A percentile compares a stretch with the other conserved stretches of the same genome.
Conservation (phyloP, 1,140 invertebrate genomes). For the fruit fly (Drosophila melanogaster) region DNA sequence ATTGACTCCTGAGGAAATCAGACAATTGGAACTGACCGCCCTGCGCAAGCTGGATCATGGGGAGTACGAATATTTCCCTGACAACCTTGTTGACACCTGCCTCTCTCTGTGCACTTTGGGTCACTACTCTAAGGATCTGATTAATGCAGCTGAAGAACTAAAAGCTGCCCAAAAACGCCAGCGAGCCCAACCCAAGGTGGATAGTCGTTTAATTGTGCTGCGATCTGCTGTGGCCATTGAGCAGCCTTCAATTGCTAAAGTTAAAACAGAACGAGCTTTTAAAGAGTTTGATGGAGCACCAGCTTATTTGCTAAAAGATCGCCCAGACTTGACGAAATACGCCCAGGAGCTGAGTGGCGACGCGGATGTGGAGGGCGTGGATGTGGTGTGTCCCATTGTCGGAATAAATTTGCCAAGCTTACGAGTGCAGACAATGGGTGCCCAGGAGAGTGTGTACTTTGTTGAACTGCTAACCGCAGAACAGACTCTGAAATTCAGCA, state of each 20-base stretch:
- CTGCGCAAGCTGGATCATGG: slow-evolving; percentile 60
- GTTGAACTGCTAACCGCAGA: slow-evolving; percentile 60
- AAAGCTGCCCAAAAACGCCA: slow-evolving; percentile 49
- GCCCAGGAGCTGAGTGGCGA: slow-evolving; percentile 43
- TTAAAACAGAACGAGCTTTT: slow-evolving; percentile 42
- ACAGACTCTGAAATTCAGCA: slow-evolving; percentile 62
- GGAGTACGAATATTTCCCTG: slow-evolving; percentile 67
- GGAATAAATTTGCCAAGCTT: slow-evolving; percentile 75
- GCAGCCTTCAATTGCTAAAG: slow-evolving; percentile 35
- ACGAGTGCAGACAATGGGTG: slow-evolving; percentile 47
- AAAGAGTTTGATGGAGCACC: slow-evolving; percentile 61
- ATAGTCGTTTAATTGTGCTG: slow-evolving; percentile 72
- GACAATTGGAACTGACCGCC: slow-evolving; percentile 56
- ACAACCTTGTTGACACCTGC: slow-evolving; percentile 73
- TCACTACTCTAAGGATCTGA: slow-evolving; percentile 62
- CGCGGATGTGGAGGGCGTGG: slow-evolving; percentile 52
- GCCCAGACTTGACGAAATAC: slow-evolving; percentile 46
- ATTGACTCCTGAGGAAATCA: slow-evolving; percentile 39
- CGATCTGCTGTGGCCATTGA: slow-evolving; percentile 67
- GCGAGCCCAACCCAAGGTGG: slow-evolving; percentile 69
- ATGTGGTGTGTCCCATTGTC: slow-evolving; percentile 68
- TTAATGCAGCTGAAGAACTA: slow-evolving; percentile 58
- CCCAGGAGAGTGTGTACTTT: slow-evolving; percentile 49
- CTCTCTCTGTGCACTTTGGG: slow-evolving; percentile 69
- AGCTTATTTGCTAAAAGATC: slow-evolving; percentile 57